These are phyloP conservation scores for Invenusta paracnida DNA, from an alignment of 2,888 invertebrate species.

Conservation along the genomic window DNA sequence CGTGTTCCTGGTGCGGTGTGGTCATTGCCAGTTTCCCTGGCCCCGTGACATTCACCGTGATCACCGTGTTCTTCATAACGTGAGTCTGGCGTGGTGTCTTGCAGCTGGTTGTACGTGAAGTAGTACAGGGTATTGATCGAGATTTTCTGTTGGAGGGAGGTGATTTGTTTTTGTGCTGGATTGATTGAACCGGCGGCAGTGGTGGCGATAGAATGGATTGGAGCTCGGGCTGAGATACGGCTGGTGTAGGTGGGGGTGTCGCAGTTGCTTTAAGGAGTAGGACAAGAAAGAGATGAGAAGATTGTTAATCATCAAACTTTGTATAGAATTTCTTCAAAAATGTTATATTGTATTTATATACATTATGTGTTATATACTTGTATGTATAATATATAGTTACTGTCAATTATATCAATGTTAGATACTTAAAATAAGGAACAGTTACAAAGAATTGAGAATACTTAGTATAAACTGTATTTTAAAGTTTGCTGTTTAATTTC, in stretches of 20 bases:
- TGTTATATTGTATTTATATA: no score
- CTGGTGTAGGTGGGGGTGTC: background rate
- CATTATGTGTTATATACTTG: no score
- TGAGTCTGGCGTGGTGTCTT: background rate
- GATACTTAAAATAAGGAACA: no score
- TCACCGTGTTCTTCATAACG: background rate
- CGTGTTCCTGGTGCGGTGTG: background rate
- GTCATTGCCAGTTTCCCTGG: constrained; percentile 13
- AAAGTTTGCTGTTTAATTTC: no score
- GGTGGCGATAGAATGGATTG: background rate
- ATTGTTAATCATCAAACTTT: no score
- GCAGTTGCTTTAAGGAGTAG: background rate
- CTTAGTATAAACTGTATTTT: no score
- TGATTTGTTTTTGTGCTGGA: background rate
- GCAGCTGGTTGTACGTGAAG: background rate
- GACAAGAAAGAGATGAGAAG: background rate
- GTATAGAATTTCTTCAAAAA: no score
- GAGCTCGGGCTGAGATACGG: background rate
- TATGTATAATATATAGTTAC: no score
- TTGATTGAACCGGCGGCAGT: background rate
- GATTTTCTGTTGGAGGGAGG: background rate
- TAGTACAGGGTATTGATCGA: background rate
- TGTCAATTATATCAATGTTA: no score
- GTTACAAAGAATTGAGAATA: no score
- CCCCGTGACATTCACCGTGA: background rate